Evolutionary conservation across 2,797 vertebrate species (phyloP), one percentile per base, ranked within the genome.

Genomic region (Acanthopagrus latus): DNA sequence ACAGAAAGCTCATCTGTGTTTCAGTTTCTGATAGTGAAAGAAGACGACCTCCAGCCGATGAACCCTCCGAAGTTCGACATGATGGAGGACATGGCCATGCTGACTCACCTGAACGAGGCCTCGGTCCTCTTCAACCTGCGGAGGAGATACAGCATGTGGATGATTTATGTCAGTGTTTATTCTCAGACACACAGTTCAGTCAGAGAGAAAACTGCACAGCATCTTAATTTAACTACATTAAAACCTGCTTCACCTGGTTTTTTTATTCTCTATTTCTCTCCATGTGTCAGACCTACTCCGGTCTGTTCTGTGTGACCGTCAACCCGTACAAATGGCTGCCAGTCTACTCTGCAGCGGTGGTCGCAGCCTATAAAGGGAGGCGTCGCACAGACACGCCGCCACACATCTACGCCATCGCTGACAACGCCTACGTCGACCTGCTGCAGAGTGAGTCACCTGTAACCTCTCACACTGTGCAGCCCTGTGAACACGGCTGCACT

Each of bases 281-380:
- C n/a, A 41, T 57, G 18, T 2, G 2, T 77, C 57, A 98, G 97
- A 98, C 97, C 43, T 98, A 98, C 89, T 98, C 97, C 0, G 97
- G 97, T 33, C 94, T 98, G 82, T 99, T 98, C 95, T 98, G 97
- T 4, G 97, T 98, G 80, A 96, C 96, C 8, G 95, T 97, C 83
- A 98, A 98, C 85, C 97, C 97, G 5, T 98, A 99, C 93, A 98
- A 98, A 92, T 98, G 96, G 97, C 95, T 98, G 82, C 97, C 97
- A 0, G 96, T 98, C 80, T 98, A 98, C 92, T 94, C 95, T 0
- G 21, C 96, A 0, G 60, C 91, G 0, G 97, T 98, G 84, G 96
- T 98, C 1, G 88, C 93, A 0, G 96, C 94, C 69, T 99, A 97
- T 86, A 97, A 97, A 86, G 97, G 97, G 75, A 95, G 97, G 79